A percentile compares a stretch with the other conserved stretches of the same genome.
Evolutionary conservation across 1,140 invertebrate species (phyloP).

Genomic region (Zaprionus davidi): DNA sequence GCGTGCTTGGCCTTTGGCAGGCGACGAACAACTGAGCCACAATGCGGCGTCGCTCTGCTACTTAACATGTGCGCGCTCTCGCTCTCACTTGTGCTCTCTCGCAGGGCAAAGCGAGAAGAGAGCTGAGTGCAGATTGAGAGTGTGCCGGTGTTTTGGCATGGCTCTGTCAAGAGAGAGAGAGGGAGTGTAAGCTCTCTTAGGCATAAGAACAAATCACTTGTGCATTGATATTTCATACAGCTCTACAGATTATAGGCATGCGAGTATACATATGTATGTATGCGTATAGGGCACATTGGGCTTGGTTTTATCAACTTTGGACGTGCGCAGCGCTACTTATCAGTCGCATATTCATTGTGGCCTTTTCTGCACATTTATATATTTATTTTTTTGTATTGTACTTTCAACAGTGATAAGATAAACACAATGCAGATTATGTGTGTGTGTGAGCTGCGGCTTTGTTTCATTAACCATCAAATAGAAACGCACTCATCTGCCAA

Average conservation of each 20-base stretch:
- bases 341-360: not conserved
- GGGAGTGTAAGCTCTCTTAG: no score
- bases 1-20: constrained; percentile 25
- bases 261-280: no score
- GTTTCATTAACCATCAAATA: constrained; percentile 45
- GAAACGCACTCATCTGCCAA: constrained; percentile 70
- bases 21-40: constrained; percentile 41
- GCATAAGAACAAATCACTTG: no score
- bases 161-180: no score
- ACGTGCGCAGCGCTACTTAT: not conserved
- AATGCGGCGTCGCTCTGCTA: constrained; percentile 19
- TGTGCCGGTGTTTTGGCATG: not conserved
- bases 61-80: constrained; percentile 28
- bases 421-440: not conserved
- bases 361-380: not conserved
- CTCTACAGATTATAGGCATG: no score
- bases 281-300: no score
- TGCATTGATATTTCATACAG: no score
- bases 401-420: constrained; percentile 10
- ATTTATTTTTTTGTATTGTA: not conserved
- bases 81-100: constrained; percentile 5
- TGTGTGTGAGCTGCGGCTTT: not conserved
- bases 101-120: not conserved
- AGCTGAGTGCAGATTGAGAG: not conserved
- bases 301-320: not conserved